Evolutionary conservation across 2,888 invertebrate species (phyloP).

Genomic region (Sympetrum striolatum): DNA sequence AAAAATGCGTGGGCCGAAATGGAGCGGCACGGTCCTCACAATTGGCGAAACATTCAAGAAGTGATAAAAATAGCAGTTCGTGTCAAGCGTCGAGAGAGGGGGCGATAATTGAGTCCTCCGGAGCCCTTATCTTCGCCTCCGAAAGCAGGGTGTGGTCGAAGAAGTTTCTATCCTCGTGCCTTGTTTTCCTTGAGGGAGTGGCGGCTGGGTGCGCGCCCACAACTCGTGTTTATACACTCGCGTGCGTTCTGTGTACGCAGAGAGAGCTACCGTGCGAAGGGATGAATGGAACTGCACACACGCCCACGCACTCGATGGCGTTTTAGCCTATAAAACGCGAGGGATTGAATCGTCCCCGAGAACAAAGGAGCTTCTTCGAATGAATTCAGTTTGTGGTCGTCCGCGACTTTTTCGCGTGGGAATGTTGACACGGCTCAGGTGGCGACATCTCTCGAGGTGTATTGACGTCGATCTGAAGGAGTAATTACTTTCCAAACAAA

Average conservation of each 20-base stretch:
- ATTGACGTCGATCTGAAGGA: too few species aligned
- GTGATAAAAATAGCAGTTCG: not conserved
- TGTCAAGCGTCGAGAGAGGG: not conserved
- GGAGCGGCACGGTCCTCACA: not conserved
- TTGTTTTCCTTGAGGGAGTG: not conserved
- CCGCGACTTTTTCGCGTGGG: not conserved
- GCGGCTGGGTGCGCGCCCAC: not conserved
- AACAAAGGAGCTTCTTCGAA: not conserved
- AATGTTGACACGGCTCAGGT: not conserved
- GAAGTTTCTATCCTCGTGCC: not conserved
- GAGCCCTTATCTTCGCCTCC: not conserved
- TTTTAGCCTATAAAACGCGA: not conserved
- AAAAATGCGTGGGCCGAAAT: too few species aligned
- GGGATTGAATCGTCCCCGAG: not conserved
- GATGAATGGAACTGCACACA: not conserved
- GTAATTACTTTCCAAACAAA: too few species aligned
- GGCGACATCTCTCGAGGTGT: too few species aligned
- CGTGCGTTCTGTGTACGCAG: not conserved
- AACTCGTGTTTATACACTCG: not conserved
- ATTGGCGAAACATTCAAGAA: not conserved
- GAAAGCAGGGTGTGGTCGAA: not conserved
- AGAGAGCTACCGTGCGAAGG: not conserved
- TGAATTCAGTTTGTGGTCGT: not conserved
- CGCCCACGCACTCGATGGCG: not conserved
- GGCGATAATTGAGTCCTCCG: not conserved